Evolutionary conservation across 2,113 vertebrate species (phyloP).

Genomic region (Himantopus leucocephalus): DNA sequence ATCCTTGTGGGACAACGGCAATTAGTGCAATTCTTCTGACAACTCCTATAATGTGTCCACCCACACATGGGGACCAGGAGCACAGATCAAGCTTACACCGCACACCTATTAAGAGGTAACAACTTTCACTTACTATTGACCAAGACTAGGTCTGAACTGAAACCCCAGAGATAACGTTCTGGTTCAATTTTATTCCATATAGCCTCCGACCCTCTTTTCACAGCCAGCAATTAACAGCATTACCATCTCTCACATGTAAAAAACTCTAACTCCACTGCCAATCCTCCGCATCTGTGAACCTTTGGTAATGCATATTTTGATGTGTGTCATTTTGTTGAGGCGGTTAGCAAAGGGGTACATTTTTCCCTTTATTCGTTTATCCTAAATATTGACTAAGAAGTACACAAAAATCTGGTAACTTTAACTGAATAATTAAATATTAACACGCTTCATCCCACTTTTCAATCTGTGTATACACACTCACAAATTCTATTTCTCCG

Average conservation of each 20-base stretch:
- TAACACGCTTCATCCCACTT: not conserved
- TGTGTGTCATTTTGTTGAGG: not conserved
- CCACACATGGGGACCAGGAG: rapidly evolving
- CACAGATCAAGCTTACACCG: not conserved
- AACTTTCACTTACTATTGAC: not conserved
- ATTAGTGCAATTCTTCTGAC: not conserved
- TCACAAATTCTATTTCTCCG: not conserved
- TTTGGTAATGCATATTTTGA: not conserved
- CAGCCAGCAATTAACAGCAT: not conserved
- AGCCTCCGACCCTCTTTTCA: not conserved
- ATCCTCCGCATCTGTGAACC: not conserved
- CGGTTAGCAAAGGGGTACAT: not conserved
- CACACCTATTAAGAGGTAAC: not conserved
- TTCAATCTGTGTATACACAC: not conserved
- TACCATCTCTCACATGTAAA: not conserved
- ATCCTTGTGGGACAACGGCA: not conserved
- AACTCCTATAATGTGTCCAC: not conserved
- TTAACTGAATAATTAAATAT: not conserved
- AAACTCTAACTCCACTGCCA: not conserved
- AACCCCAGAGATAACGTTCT: not conserved
- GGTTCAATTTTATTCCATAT: not conserved
- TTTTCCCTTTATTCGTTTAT: not conserved
- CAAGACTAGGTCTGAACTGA: not conserved
- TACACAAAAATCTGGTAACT: not conserved
- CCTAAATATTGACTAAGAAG: not conserved